These are phyloP conservation scores for Agapornis roseicollis DNA, from an alignment of 2,113 vertebrate genomes.

Conservation along the genomic window DNA sequence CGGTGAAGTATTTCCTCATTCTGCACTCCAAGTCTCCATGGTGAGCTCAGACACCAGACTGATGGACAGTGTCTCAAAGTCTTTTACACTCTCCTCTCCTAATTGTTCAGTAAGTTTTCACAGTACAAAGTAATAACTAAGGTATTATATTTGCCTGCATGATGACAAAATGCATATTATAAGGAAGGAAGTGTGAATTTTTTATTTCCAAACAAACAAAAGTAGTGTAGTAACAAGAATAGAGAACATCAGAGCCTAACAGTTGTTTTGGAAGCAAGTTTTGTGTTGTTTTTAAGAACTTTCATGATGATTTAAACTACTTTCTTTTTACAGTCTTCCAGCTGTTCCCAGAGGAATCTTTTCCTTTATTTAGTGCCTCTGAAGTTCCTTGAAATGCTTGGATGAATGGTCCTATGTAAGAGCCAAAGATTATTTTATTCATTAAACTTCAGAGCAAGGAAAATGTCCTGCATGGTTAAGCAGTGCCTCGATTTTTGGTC, in stretches of 20 bases:
- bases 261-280: neutral
- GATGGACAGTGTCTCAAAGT: neutral
- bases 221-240: neutral
- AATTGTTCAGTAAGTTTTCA: neutral
- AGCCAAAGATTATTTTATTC: constrained; percentile 47
- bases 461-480: constrained; percentile 6
- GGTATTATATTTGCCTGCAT: constrained; percentile 1
- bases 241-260: neutral
- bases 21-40: neutral
- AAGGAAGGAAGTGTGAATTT: constrained; percentile 19
- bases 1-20: neutral
- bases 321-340: constrained; percentile 52
- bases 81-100: neutral
- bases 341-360: constrained; percentile 54
- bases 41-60: neutral
- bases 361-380: constrained; percentile 32
- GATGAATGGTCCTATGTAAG: neutral
- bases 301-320: constrained; percentile 32
- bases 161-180: neutral
- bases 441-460: neutral
- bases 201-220: neutral
- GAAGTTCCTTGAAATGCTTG: constrained; percentile 30
- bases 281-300: constrained; percentile 62
- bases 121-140: constrained; percentile 26
- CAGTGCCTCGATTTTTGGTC: neutral